These are phyloP conservation scores for Tangara arthus DNA, from an alignment of 2,797 vertebrate genomes.

Conservation along the genomic window DNA sequence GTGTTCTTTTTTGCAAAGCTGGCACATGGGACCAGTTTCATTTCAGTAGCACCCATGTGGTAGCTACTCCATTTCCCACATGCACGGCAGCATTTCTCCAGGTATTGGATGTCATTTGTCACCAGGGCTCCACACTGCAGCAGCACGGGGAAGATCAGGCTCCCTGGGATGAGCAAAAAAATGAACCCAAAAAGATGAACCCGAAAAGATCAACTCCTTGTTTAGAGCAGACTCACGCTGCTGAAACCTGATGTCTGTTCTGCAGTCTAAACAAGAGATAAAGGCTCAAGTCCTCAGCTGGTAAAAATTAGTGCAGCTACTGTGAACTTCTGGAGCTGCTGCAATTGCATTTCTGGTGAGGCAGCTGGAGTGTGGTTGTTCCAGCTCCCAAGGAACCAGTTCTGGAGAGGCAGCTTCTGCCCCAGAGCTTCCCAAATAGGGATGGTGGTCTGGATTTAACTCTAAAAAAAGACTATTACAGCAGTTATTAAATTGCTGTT, in stretches of 20 bases:
- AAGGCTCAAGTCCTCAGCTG: slow-evolving; percentile 28
- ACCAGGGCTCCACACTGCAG: rapidly evolving
- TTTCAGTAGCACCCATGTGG: slow-evolving; percentile 66
- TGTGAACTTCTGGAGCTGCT: slow-evolving; percentile 13
- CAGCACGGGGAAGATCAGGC: rapidly evolving
- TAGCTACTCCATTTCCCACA: slow-evolving; percentile 47
- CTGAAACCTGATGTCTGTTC: neutral
- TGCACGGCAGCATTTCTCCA: neutral
- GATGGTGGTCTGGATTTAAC: neutral
- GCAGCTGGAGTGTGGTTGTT: neutral
- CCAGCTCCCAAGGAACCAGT: neutral
- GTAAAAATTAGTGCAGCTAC: slow-evolving; percentile 18
- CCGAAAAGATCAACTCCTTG: neutral
- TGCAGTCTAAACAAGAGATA: slow-evolving; percentile 34
- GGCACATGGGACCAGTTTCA: slow-evolving; percentile 31
- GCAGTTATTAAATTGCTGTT: neutral
- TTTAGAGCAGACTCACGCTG: neutral
- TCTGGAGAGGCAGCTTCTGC: neutral
- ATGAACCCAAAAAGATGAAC: neutral
- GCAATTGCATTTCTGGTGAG: neutral
- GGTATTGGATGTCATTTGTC: neutral
- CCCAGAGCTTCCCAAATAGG: neutral
- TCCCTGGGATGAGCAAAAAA: rapidly evolving
- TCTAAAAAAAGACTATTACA: neutral
- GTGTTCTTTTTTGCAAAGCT: slow-evolving; percentile 52